Evolutionary conservation across 64 coral and sea anemone genomes (phyloP), one percentile per base, ranked within the genome.

Genomic region (Pachyseris speciosa): DNA sequence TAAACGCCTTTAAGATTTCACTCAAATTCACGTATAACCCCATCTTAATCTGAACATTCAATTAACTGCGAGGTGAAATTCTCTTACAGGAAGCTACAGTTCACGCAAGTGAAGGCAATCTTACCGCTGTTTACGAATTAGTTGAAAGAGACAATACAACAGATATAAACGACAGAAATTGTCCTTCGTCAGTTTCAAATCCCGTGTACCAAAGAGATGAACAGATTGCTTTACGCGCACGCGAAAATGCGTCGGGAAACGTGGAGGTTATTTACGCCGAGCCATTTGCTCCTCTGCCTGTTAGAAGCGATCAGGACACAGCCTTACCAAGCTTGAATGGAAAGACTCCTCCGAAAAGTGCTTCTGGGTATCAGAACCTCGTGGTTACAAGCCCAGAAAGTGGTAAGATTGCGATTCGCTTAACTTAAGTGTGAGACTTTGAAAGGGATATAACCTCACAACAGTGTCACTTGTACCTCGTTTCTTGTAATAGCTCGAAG

Each of bases 41-140:
- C n/a, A n/a, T n/a, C n/a, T n/a, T n/a, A n/a, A n/a, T n/a, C n/a
- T n/a, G n/a, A n/a, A n/a, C n/a, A n/a, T n/a, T n/a, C n/a, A n/a
- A n/a, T n/a, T n/a, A n/a, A n/a, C n/a, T n/a, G n/a, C n/a, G n/a
- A n/a, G n/a, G n/a, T 81, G 11, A 13, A 20, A 0, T 22, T 67
- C 5, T 39, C n/a, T 24, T 16, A 8, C 51, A 81, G 77, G 77
- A 81, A 0, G 51, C 51, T 13, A 81, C 77, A 8, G 22, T 61
- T 63, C 51, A 81, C 22, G 77, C 2, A 12, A 81, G 52, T 81
- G 77, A 61, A 63, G 77, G 63, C 24, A 63, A 81, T 40, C 29
- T 79, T 58, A n/a, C 63, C n/a, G n/a, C 37, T 28, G 48, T 53
- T 81, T 81, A 81, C 9, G 77, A 81, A 25, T 63, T 81, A 13